Evolutionary conservation across 2,113 vertebrate genomes (phyloP).

Genomic region (Peromyscus polionotus): DNA sequence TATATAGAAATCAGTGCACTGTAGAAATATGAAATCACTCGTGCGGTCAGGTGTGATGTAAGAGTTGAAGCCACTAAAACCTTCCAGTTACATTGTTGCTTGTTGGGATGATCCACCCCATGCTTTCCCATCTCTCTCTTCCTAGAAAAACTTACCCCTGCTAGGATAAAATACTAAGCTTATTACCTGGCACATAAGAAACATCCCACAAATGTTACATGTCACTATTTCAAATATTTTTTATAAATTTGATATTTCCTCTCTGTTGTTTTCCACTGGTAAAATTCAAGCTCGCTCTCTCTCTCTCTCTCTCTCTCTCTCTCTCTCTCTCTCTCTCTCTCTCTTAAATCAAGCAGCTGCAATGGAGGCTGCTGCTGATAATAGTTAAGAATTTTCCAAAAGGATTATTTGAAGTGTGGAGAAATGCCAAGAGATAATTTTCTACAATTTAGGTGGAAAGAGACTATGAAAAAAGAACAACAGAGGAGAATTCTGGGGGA

Average conservation of each 20-base stretch:
- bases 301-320: not conserved
- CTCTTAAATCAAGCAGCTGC: not conserved
- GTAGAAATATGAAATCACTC: not conserved
- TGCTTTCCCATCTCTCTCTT: not conserved
- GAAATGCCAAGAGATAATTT: conserved; percentile 50
- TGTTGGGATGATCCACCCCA: not conserved
- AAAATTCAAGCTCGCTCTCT: not conserved
- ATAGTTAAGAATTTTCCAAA: conserved; percentile 41
- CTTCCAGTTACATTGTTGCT: not conserved
- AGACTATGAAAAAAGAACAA: not conserved
- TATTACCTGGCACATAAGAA: not conserved
- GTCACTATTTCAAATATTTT: conserved; percentile 10
- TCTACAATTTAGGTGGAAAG: conserved; percentile 15
- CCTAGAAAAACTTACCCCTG: not conserved
- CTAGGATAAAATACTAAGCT: not conserved
- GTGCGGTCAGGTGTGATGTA: not conserved
- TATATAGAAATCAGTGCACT: not conserved
- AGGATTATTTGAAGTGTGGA: conserved; percentile 13
- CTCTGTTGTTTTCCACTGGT: not conserved
- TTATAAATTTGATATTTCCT: not conserved
- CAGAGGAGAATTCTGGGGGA: not conserved
- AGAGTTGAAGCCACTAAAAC: not conserved
- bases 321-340: not conserved
- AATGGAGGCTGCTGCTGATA: not conserved
- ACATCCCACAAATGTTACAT: not conserved